Evolutionary conservation across 1,140 invertebrate species (phyloP).

Genomic region (Bombus pyrosoma): DNA sequence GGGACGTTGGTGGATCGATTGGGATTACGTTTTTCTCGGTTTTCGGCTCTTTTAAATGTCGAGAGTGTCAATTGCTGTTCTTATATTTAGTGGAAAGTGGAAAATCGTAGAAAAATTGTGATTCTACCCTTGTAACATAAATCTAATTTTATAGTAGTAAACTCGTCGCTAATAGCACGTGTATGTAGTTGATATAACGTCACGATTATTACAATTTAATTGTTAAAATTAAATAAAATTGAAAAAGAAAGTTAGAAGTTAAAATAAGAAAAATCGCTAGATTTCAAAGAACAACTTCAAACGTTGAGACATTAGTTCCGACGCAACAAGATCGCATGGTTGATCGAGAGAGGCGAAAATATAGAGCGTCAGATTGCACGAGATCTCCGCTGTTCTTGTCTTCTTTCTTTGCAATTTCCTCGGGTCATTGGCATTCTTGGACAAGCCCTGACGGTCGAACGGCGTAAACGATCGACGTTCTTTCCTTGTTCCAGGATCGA

Average conservation of each 20-base stretch:
- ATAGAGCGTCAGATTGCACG: background rate
- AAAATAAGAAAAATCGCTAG: background rate
- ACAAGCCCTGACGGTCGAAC: constrained; percentile 34
- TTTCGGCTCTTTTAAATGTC: no score
- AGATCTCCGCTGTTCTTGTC: constrained; percentile 6
- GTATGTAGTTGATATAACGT: no score
- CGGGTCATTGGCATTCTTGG: constrained; percentile 62
- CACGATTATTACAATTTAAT: no score
- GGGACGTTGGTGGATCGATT: background rate
- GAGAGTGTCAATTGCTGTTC: no score
- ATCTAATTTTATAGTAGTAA: no score
- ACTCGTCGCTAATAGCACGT: no score
- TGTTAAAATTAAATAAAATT: no score
- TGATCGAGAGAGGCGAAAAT: background rate
- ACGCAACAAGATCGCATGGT: background rate
- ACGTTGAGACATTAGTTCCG: no score
- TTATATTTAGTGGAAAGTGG: no score
- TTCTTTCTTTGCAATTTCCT: constrained; percentile 47
- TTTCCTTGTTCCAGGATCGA: constrained; percentile 27
- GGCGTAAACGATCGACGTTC: constrained; percentile 51
- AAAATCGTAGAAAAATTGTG: no score
- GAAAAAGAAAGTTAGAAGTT: no score
- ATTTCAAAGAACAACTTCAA: background rate
- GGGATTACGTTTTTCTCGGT: background rate
- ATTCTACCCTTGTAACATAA: no score